These are phyloP conservation scores for Peromyscus leucopus DNA, from an alignment of 2,113 vertebrate species.

Conservation along the genomic window DNA sequence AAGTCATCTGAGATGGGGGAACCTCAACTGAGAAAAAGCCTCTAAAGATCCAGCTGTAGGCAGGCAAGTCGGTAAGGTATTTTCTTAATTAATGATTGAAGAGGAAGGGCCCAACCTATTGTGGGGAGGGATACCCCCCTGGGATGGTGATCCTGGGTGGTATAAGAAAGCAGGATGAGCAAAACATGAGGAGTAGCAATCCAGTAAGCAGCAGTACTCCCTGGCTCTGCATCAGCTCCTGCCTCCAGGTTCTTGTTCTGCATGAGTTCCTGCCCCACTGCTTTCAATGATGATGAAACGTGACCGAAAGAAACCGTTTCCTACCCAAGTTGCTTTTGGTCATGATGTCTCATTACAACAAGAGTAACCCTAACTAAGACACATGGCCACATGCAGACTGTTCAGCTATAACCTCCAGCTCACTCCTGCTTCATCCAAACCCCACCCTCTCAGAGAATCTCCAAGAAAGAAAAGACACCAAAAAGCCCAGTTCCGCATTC, in stretches of 20 bases:
- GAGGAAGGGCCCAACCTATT: no score
- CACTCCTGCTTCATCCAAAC: no score
- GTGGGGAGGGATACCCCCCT: neutral
- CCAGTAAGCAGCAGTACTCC: neutral
- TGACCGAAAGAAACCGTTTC: neutral
- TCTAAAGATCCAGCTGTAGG: neutral
- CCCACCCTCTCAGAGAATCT: no score
- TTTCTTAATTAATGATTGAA: neutral
- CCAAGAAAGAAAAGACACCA: no score
- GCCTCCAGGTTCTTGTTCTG: neutral
- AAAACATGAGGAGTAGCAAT: neutral
- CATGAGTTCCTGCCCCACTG: neutral
- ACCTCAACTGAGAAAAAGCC: neutral
- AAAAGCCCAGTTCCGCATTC: no score
- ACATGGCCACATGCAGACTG: neutral
- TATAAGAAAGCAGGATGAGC: neutral
- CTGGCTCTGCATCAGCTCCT: neutral
- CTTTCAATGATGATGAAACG: neutral
- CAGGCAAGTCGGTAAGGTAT: neutral
- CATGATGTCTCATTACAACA: neutral
- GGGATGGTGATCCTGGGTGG: neutral
- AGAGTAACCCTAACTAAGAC: neutral
- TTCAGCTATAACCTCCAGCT: no score
- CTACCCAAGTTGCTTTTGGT: neutral
- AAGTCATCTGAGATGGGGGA: neutral